phyloP scores from a whole-genome alignment of 2,888 invertebrate species.

The Miltochrista miniata region DNA sequence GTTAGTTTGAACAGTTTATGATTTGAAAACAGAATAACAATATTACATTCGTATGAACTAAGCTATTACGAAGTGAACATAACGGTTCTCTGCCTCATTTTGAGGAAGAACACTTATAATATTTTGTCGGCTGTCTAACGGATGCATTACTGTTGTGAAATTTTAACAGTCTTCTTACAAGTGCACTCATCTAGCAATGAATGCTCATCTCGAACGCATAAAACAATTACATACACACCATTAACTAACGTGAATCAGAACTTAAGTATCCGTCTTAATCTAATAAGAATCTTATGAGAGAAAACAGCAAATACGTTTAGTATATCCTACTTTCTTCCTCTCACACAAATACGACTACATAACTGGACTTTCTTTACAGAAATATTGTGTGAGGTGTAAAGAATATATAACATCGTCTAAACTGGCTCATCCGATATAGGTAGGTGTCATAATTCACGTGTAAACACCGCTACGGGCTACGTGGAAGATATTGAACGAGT shows the following conservation, averaged over 20 bases:
- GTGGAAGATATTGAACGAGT: slow-evolving; percentile 61
- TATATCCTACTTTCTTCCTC: slow-evolving; percentile 59
- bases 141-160: slow-evolving; percentile 16
- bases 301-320: slow-evolving; percentile 46
- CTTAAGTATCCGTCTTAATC: slow-evolving; percentile 50
- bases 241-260: slow-evolving; percentile 26
- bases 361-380: slow-evolving; percentile 48
- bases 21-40: slow-evolving; percentile 6
- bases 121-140: slow-evolving; percentile 12
- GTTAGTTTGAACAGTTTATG: no score
- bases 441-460: slow-evolving; percentile 76
- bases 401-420: slow-evolving; percentile 37
- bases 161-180: slow-evolving; percentile 15
- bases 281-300: slow-evolving; percentile 62
- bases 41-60: slow-evolving; percentile 2
- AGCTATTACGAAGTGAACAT: slow-evolving; percentile 2
- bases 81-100: slow-evolving; percentile 10
- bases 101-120: slow-evolving; percentile 5
- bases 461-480: slow-evolving; percentile 73
- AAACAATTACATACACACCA: slow-evolving; percentile 21
- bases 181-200: slow-evolving; percentile 20
- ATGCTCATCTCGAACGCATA: slow-evolving; percentile 19
- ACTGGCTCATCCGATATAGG: slow-evolving; percentile 48
- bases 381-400: slow-evolving; percentile 39
- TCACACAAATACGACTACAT: slow-evolving; percentile 25